Percentiles rank a stretch among this genome's conserved stretches.
Conservation (phyloP, 2,113 vertebrate species). For the Condylura cristata region DNA sequence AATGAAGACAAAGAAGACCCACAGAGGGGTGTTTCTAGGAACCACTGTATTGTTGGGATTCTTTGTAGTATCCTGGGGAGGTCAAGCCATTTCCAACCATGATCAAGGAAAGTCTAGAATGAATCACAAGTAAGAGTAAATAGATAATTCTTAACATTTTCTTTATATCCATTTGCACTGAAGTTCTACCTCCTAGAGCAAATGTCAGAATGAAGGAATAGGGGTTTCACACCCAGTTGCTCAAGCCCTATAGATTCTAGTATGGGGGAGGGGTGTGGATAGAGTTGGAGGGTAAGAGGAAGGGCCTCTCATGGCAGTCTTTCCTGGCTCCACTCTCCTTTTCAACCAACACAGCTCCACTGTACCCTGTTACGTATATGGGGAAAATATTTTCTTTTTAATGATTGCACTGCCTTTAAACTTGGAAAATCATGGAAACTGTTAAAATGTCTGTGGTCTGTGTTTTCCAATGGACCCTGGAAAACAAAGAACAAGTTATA, state of each 20-base stretch:
- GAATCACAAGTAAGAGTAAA: slow-evolving; percentile 15
- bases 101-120: neutral
- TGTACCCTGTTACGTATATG: neutral
- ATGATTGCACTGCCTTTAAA: neutral
- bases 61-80: neutral
- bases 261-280: neutral
- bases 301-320: neutral
- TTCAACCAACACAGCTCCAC: neutral
- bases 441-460: neutral
- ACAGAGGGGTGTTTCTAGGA: neutral
- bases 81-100: neutral
- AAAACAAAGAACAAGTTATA: neutral
- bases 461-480: neutral
- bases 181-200: neutral
- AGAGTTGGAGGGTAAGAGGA: neutral
- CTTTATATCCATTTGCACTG: neutral
- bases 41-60: neutral
- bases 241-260: neutral
- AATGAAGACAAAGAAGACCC: neutral
- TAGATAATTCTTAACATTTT: neutral
- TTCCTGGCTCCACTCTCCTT: neutral
- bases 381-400: neutral
- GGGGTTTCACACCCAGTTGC: neutral
- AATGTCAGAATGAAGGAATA: neutral
- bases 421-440: neutral